A percentile compares a stretch with the other conserved stretches of the same genome.
Conservation (phyloP, 2,797 vertebrate species). For the Argyrosomus regius region DNA sequence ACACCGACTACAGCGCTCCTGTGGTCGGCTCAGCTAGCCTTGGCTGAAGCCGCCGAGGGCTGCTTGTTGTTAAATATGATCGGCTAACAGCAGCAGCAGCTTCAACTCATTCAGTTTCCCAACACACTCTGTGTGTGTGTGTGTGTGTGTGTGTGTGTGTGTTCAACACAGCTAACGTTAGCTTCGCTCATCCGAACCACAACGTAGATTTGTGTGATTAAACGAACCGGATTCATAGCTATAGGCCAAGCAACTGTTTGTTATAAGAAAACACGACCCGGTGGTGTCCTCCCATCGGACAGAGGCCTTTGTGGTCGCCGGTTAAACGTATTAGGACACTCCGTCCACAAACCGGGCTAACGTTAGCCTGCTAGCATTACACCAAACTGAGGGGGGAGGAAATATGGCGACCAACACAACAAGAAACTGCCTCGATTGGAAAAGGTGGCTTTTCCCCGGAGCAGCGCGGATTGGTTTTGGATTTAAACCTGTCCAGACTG, state of each 20-base stretch:
- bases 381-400: slow-evolving; percentile 71
- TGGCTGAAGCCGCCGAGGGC: not conserved
- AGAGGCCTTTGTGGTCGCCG: slow-evolving; percentile 16
- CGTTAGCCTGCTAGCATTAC: slow-evolving; percentile 64
- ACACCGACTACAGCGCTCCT: not conserved
- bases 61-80: slow-evolving; percentile 10
- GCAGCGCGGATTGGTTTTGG: accelerated
- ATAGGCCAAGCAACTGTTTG: not conserved
- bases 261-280: not conserved
- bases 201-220: not conserved
- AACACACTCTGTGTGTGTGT: no score
- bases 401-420: slow-evolving; percentile 95
- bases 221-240: accelerated
- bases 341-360: slow-evolving; percentile 69
- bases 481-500: not conserved
- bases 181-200: not conserved
- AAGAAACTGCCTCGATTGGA: slow-evolving; percentile 68
- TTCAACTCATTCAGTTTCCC: not conserved
- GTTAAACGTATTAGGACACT: slow-evolving; percentile 55
- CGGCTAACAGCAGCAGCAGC: slow-evolving; percentile 9
- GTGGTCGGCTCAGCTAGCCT: not conserved
- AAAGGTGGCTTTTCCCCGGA: slow-evolving; percentile 16
- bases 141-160: not conserved
- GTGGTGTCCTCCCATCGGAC: not conserved
- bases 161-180: slow-evolving; percentile 28